Evolutionary conservation across 2,797 vertebrate genomes (phyloP), one percentile per base, ranked within the genome.

Genomic region (Sebastes matsubarae): DNA sequence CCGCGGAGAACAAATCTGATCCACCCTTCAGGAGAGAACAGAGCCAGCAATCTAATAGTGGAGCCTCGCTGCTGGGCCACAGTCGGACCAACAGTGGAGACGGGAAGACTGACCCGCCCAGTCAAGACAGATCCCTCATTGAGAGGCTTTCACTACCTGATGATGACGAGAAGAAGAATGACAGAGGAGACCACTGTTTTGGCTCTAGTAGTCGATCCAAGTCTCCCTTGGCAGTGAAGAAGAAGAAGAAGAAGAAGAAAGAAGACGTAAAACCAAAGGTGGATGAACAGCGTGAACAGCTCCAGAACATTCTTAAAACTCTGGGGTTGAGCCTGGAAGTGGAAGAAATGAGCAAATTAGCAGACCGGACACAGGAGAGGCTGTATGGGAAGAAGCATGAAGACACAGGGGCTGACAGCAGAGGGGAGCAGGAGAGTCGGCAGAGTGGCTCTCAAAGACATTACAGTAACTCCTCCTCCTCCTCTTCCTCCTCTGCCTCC

Each of bases 361-460:
- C 86, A 12, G 84, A 90, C 55, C 83, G 90, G 11, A 94, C 91
- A 54, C 83, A 92, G 57, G 89, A 92, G 87, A 88, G 93, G 78
- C 77, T 94, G 9, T 93, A 92, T 4, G 92, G 93, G 10, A 92
- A 81, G 68, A 91, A 72, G 30, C 25, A 24, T 2, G 70, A 80
- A 8, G 20, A 9, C 4, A 20, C 7, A 4, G 50, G 1, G 0
- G 6, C 16, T 3, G 59, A 34, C 4, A 14, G 52, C 36, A 79
- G 10, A 50, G 12, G 0, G 24, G 76, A 79, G 57, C 75, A 12
- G 6, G 55, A 74, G 18, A 71, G 20, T 16, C 50, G 0, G 1
- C 70, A 54, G 13, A 42, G 4, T 4, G 20, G 4, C 10, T 42
- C 69, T n/a, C 68, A 50, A 8, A 61, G 50, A 60, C 60, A 24